Conservation (phyloP, 2,113 vertebrate genomes). For the Pomatorhinus ruficollis region DNA sequence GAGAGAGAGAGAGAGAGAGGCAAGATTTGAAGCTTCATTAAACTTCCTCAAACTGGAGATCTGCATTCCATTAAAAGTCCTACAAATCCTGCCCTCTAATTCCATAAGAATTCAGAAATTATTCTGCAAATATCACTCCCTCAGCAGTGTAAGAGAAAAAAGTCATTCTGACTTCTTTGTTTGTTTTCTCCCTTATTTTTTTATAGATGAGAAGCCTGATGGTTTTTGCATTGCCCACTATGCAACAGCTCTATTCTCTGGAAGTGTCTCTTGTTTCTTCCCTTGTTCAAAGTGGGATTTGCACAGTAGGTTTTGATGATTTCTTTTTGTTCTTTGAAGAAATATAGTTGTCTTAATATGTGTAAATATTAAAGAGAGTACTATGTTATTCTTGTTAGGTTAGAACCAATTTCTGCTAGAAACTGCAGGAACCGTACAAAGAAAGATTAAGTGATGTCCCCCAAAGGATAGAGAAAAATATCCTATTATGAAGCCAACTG, state of each 20-base stretch:
- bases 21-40: neutral
- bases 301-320: conserved; percentile 77
- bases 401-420: neutral
- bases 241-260: conserved; percentile 87
- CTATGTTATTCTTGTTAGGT: neutral
- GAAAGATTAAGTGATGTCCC: neutral
- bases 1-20: neutral
- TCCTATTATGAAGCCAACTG: neutral
- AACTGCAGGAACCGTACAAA: neutral
- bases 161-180: neutral
- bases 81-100: neutral
- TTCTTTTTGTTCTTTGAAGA: neutral
- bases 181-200: neutral
- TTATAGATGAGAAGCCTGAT: conserved; percentile 81
- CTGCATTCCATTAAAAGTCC: neutral
- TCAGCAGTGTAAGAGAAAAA: neutral
- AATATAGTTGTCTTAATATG: neutral
- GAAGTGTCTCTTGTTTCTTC: conserved; percentile 85
- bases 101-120: neutral
- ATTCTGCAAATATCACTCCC: neutral
- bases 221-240: conserved; percentile 84
- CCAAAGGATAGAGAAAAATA: neutral
- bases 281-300: conserved; percentile 85
- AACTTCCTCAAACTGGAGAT: neutral
- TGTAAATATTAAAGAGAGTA: neutral